Percentiles rank a stretch among this genome's conserved stretches.
Conservation (phyloP, 64 coral and sea anemone genomes). For the Pocillopora damicornis region DNA sequence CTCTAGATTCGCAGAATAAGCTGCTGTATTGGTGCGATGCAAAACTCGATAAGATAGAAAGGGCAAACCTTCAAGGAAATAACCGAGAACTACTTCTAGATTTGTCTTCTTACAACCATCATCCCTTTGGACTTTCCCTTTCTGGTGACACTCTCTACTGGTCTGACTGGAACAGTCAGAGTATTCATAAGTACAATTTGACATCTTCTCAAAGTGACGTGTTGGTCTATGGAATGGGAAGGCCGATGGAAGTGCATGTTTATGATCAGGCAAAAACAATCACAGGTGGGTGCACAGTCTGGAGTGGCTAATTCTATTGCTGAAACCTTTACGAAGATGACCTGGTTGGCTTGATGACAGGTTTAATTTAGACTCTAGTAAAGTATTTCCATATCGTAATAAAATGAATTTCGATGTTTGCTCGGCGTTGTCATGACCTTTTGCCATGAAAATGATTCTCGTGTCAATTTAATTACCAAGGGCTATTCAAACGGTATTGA, state of each 20-base stretch:
- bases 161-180: conserved; percentile 8
- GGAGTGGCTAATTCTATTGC: background rate
- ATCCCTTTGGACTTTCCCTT: conserved; percentile 24
- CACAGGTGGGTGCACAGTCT: background rate
- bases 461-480: too few relatives aligned
- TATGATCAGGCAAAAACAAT: background rate
- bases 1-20: background rate
- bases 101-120: background rate
- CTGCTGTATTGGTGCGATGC: background rate
- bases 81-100: background rate
- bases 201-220: background rate
- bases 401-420: too few relatives aligned
- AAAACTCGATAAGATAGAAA: background rate
- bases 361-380: too few relatives aligned
- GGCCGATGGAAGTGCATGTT: conserved; percentile 7
- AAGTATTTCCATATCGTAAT: too few relatives aligned
- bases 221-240: background rate
- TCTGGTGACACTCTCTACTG: conserved; percentile 4
- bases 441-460: too few relatives aligned
- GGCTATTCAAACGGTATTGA: too few relatives aligned
- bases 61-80: background rate
- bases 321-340: too few relatives aligned
- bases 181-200: background rate
- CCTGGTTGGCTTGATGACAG: too few relatives aligned
- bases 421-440: too few relatives aligned